Evolutionary conservation across 2,797 vertebrate species (phyloP), one percentile per base, ranked within the genome.

Genomic region (Cottoperca gobio): DNA sequence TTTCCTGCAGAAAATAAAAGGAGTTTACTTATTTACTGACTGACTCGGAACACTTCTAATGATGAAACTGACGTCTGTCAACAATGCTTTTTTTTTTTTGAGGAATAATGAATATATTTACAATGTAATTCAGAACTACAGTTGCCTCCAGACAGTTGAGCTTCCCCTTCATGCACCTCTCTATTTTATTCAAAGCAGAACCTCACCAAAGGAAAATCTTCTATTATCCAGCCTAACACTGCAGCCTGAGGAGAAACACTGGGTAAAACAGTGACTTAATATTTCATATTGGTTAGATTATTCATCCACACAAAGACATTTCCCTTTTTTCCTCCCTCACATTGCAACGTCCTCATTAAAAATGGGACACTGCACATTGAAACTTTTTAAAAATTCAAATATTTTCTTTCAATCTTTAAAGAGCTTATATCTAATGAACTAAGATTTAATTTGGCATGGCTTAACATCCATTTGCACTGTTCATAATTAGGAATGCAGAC

Each of bases 341-440:
- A 88, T 91, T 88, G 88, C 90, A 89, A 88, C 75, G 91, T 88
- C 91, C 91, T 93, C 91, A 93, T 93, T 94, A 93, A 93, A 93
- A 93, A 93, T 92, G 92, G 92, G 93, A 91, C 93, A 88, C 92
- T 86, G 92, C 92, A 89, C 89, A 91, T 94, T 93, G 91, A 93
- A 94, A 93, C 91, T 93, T 93, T 92, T 92, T 88, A 93, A 93
- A 94, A 92, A 94, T 92, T 91, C 91, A 93, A 93, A 93, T 92
- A 94, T 94, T 94, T 93, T 91, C 90, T 82, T 93, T 94, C 93
- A 93, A 94, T 93, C 91, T 94, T 94, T 94, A 93, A 93, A 93
- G 92, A 93, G 92, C 92, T 93, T 94, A 93, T 94, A 93, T 94
- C 91, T 93, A 93, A 94, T 93, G 93, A 93, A 93, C 92, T 93